A percentile compares a stretch with the other conserved stretches of the same genome.
phyloP scores from a whole-genome alignment of 2,888 invertebrate species.

The Crossocerus cetratus region DNA sequence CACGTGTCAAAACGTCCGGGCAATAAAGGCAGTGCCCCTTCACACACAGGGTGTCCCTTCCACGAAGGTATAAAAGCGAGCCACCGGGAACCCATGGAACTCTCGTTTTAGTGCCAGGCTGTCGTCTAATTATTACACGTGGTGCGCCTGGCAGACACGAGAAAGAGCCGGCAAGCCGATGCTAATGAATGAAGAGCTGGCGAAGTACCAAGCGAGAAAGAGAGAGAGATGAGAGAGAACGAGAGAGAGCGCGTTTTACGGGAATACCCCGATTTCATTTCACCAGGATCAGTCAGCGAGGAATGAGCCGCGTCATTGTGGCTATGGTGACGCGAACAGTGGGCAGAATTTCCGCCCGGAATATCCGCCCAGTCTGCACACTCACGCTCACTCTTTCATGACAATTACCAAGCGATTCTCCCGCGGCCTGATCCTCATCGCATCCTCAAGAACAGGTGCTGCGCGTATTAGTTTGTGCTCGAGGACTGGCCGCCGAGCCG shows the following conservation, averaged over 20 bases:
- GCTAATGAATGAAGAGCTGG: slow-evolving; percentile 58
- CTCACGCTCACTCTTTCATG: too few species aligned
- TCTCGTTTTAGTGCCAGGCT: slow-evolving; percentile 21
- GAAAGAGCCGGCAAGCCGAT: slow-evolving; percentile 21
- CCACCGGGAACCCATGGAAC: slow-evolving; percentile 11
- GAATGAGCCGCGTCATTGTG: slow-evolving; percentile 29
- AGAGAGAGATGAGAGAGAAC: too few species aligned
- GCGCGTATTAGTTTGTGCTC: too few species aligned
- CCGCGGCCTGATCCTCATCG: too few species aligned
- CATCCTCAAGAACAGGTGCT: too few species aligned
- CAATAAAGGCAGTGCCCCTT: slow-evolving; percentile 20
- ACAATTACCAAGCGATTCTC: too few species aligned
- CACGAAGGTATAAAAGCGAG: slow-evolving; percentile 29
- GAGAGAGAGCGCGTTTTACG: slow-evolving; percentile 22
- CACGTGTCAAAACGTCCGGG: slow-evolving; percentile 18
- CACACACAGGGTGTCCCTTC: slow-evolving; percentile 20
- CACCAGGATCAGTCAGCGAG: slow-evolving; percentile 39
- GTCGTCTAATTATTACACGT: slow-evolving; percentile 46
- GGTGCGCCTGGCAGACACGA: slow-evolving; percentile 17
- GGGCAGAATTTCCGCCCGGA: not conserved
- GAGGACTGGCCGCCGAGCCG: too few species aligned
- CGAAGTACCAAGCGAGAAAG: slow-evolving; percentile 38
- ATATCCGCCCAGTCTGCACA: too few species aligned
- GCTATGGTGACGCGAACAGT: not conserved
- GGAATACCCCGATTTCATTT: slow-evolving; percentile 47